Evolutionary conservation across 2,113 vertebrate genomes (phyloP).

Genomic region (Amia ocellicauda): DNA sequence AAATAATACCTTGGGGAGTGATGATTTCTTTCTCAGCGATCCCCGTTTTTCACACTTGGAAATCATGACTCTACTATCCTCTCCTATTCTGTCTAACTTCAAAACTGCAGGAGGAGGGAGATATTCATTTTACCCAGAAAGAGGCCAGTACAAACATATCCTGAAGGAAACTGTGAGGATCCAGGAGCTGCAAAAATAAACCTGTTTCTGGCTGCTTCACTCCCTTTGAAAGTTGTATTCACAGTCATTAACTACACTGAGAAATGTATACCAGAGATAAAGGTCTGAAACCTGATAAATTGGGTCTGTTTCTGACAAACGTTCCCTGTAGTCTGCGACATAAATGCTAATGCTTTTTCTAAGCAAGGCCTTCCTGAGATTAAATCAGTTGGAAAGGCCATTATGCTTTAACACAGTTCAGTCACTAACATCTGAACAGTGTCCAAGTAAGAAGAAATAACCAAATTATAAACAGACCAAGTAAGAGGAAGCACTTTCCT

Average conservation of each 20-base stretch:
- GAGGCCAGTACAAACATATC: too few species aligned
- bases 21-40: too few species aligned
- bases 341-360: slow-evolving; percentile 55
- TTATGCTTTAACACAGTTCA: slow-evolving; percentile 49
- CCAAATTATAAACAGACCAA: slow-evolving; percentile 37
- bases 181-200: slow-evolving; percentile 34
- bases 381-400: slow-evolving; percentile 56
- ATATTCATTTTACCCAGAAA: too few species aligned
- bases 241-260: slow-evolving; percentile 33
- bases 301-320: slow-evolving; percentile 61
- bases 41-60: too few species aligned
- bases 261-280: slow-evolving; percentile 42
- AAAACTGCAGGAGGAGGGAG: too few species aligned
- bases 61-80: too few species aligned
- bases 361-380: slow-evolving; percentile 54
- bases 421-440: slow-evolving; percentile 50
- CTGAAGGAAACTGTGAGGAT: too few species aligned
- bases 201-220: slow-evolving; percentile 36
- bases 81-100: too few species aligned
- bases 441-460: slow-evolving; percentile 36
- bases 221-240: slow-evolving; percentile 45
- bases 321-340: slow-evolving; percentile 49
- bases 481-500: slow-evolving; percentile 35
- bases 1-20: too few species aligned
- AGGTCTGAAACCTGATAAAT: slow-evolving; percentile 39